Conservation (phyloP, 2,113 vertebrate species). For the Entelurus aequoreus region DNA sequence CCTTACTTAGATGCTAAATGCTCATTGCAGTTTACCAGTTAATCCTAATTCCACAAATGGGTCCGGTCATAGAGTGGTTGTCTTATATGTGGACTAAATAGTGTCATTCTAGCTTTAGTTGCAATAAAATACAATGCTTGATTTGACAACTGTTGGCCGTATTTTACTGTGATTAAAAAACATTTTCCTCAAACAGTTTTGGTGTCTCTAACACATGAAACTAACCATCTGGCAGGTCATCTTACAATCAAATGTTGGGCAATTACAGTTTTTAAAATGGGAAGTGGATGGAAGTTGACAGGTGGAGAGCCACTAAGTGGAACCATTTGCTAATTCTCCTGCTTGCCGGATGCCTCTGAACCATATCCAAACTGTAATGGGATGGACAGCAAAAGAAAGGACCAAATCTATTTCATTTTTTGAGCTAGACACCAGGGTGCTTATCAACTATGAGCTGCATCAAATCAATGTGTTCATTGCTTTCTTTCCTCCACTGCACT, state of each 20-base stretch:
- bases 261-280: constrained; percentile 37
- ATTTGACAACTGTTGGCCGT: too few relatives aligned
- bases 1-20: too few relatives aligned
- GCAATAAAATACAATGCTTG: too few relatives aligned
- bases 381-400: constrained; percentile 38
- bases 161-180: too few relatives aligned
- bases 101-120: too few relatives aligned
- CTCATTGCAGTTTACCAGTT: too few relatives aligned
- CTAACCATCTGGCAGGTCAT: neutral
- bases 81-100: too few relatives aligned
- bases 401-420: constrained; percentile 61
- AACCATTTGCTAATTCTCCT: constrained; percentile 34
- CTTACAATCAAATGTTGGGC: neutral
- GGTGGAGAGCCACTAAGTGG: constrained; percentile 57
- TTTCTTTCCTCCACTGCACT: constrained; percentile 10
- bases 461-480: constrained; percentile 70
- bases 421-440: constrained; percentile 51
- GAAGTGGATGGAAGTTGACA: constrained; percentile 49
- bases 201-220: constrained; percentile 2
- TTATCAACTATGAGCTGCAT: constrained; percentile 70
- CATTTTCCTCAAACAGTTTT: neutral
- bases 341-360: constrained; percentile 47
- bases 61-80: too few relatives aligned
- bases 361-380: constrained; percentile 49
- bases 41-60: too few relatives aligned